These are phyloP conservation scores for Hypomesus transpacificus DNA, from an alignment of 2,113 vertebrate species.

Conservation along the genomic window DNA sequence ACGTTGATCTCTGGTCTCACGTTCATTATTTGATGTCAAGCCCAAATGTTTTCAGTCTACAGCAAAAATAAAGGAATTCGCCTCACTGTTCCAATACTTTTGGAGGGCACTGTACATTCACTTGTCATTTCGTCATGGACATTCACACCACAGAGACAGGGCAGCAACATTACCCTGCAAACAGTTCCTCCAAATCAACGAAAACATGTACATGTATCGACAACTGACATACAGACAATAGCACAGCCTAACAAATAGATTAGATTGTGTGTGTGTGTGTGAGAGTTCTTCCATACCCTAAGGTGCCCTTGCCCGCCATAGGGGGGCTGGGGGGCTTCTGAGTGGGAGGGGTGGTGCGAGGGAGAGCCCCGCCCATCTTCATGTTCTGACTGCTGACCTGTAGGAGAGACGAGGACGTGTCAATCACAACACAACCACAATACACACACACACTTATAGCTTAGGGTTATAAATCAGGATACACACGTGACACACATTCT, in stretches of 20 bases:
- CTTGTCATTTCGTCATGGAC: too few species aligned
- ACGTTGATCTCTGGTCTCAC: too few species aligned
- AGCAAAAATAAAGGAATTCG: too few species aligned
- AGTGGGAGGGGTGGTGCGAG: conserved; percentile 86
- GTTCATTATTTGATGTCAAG: too few species aligned
- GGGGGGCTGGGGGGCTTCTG: conserved; percentile 96
- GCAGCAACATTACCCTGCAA: too few species aligned
- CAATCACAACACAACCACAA: conserved; percentile 9
- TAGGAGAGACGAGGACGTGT: conserved; percentile 6
- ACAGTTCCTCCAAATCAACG: too few species aligned
- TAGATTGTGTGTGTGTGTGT: background rate
- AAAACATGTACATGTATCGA: too few species aligned
- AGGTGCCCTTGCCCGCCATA: conserved; percentile 83
- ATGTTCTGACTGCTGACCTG: conserved; percentile 90
- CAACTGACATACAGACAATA: background rate
- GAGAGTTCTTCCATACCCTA: conserved; percentile 77
- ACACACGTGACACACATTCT: background rate
- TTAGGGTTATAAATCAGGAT: background rate
- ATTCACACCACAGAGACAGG: too few species aligned
- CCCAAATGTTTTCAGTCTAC: too few species aligned
- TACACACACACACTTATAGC: background rate
- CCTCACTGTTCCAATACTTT: too few species aligned
- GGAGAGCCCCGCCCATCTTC: conserved; percentile 87
- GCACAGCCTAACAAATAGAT: background rate
- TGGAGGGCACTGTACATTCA: too few species aligned